A percentile compares a stretch with the other conserved stretches of the same genome.
Conservation (phyloP, 2,888 invertebrate species). For the Dolomedes plantarius region DNA sequence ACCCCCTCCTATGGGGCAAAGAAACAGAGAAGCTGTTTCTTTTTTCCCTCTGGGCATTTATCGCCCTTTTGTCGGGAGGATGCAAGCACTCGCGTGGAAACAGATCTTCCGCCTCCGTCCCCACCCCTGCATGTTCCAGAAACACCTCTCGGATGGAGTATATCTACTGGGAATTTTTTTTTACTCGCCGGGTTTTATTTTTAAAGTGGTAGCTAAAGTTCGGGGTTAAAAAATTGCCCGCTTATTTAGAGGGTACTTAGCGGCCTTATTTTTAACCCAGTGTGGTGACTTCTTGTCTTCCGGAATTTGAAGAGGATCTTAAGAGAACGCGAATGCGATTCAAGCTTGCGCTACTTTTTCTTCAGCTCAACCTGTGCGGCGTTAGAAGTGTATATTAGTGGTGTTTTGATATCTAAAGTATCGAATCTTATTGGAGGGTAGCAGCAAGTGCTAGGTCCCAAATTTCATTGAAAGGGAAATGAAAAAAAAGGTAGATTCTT, state of each 20-base stretch:
- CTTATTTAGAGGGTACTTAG: conserved; percentile 63
- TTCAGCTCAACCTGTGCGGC: too few species aligned
- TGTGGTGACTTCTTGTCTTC: conserved; percentile 22
- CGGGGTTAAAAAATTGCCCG: conserved; percentile 49
- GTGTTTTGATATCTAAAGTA: too few species aligned
- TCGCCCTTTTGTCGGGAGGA: conserved; percentile 67
- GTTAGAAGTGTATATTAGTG: too few species aligned
- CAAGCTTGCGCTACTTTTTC: too few species aligned
- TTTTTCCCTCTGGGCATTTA: conserved; percentile 69
- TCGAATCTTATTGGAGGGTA: too few species aligned
- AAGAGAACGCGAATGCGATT: too few species aligned
- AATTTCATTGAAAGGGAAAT: too few species aligned
- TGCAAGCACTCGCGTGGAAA: conserved; percentile 59
- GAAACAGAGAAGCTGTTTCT: conserved; percentile 66
- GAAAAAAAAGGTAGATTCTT: too few species aligned
- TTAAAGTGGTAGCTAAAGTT: conserved; percentile 39
- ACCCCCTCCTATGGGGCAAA: conserved; percentile 22
- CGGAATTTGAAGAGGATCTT: background rate
- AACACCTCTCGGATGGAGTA: conserved; percentile 10
- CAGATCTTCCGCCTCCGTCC: conserved; percentile 18
- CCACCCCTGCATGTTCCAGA: background rate
- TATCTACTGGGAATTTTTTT: conserved; percentile 7
- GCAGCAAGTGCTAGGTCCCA: too few species aligned
- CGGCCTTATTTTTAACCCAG: conserved; percentile 60
- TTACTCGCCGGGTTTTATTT: conserved; percentile 40